phyloP scores from a whole-genome alignment of 2,113 vertebrate genomes.

The Arenaria interpres region DNA sequence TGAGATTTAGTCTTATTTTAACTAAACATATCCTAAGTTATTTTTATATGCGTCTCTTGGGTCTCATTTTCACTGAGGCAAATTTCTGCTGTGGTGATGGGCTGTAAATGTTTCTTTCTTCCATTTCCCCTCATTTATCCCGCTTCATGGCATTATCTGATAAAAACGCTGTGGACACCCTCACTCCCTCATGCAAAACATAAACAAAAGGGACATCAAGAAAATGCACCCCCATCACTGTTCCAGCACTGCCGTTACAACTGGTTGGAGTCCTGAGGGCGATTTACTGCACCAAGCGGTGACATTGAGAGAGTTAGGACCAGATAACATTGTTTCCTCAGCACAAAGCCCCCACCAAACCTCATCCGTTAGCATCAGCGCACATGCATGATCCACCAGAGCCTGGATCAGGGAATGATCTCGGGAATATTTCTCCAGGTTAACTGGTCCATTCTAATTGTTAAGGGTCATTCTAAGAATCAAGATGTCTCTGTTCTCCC shows the following conservation, averaged over 20 bases:
- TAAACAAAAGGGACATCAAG: background rate
- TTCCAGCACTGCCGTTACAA: background rate
- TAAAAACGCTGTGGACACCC: background rate
- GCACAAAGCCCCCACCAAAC: background rate
- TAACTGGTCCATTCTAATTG: background rate
- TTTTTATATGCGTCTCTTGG: background rate
- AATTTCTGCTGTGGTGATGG: background rate
- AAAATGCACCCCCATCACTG: background rate
- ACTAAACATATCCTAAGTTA: conserved; percentile 53
- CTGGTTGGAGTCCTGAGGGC: background rate
- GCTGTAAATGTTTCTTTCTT: background rate
- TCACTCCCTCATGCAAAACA: background rate
- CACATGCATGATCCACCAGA: background rate
- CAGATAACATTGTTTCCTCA: background rate
- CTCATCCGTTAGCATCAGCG: background rate
- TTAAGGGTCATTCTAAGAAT: background rate
- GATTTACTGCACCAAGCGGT: background rate
- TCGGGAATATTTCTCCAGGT: background rate
- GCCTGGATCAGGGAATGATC: background rate
- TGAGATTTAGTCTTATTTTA: conserved; percentile 60
- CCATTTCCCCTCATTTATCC: background rate
- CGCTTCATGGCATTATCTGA: background rate
- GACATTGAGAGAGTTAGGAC: background rate
- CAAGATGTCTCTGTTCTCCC: background rate
- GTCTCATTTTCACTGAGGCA: conserved; percentile 17